Percentiles rank a stretch among this genome's conserved stretches.
Evolutionary conservation across 2,113 vertebrate species (phyloP).

Genomic region (Alosa alosa): DNA sequence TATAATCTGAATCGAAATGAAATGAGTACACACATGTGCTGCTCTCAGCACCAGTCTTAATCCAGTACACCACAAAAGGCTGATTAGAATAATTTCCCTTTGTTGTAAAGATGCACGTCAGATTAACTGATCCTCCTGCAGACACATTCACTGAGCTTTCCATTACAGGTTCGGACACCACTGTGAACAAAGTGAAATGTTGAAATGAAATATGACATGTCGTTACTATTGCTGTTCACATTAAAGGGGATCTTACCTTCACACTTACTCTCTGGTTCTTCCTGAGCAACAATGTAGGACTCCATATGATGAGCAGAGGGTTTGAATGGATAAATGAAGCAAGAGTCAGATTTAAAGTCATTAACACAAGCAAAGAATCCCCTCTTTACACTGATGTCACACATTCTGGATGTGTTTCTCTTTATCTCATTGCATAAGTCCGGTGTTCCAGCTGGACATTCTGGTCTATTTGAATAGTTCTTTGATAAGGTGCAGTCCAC

Average conservation of each 20-base stretch:
- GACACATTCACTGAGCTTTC: conserved; percentile 11
- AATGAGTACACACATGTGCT: conserved; percentile 40
- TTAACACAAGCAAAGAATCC: conserved; percentile 38
- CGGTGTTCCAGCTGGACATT: neutral
- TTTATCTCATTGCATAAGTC: neutral
- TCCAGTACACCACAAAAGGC: conserved; percentile 32
- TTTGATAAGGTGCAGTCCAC: no score
- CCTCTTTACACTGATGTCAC: neutral
- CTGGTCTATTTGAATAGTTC: no score
- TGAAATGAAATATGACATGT: neutral
- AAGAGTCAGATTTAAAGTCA: neutral
- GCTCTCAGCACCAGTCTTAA: conserved; percentile 26
- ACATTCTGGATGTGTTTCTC: neutral
- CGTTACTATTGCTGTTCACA: neutral
- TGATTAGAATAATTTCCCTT: accelerated
- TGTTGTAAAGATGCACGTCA: conserved; percentile 28
- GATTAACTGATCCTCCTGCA: conserved; percentile 24
- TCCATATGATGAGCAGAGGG: conserved; percentile 19
- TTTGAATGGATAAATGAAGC: conserved; percentile 33
- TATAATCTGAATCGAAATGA: no score
- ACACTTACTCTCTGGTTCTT: conserved; percentile 27
- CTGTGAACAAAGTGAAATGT: neutral
- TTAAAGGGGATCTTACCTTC: neutral
- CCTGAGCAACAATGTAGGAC: conserved; percentile 28
- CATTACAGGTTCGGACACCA: neutral